These are phyloP conservation scores for Hyperoplus immaculatus DNA, from an alignment of 2,797 vertebrate species.

Conservation along the genomic window DNA sequence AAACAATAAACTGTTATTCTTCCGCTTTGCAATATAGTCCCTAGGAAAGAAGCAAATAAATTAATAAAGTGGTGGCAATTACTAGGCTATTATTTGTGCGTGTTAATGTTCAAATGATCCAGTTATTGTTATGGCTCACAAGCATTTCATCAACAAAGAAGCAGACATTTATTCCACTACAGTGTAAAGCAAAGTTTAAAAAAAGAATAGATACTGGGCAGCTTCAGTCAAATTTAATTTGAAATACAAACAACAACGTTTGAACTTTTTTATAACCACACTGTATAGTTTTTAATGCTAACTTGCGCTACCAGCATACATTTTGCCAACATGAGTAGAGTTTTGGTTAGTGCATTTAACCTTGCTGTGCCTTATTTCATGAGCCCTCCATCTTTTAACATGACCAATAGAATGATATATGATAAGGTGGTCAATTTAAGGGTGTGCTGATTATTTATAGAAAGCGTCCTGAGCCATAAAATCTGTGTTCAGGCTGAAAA, in stretches of 20 bases:
- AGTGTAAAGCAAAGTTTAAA: constrained; percentile 12
- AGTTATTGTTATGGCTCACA: constrained; percentile 14
- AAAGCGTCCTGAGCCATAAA: constrained; percentile 36
- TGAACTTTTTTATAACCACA: not conserved
- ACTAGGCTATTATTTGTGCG: not conserved
- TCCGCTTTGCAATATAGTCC: constrained; percentile 55
- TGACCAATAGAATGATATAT: not conserved
- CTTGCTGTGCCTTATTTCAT: not conserved
- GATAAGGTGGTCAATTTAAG: not conserved
- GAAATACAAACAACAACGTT: constrained; percentile 6
- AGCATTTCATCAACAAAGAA: constrained; percentile 36
- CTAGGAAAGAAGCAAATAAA: not conserved
- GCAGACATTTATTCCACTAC: constrained; percentile 15
- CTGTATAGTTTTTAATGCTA: not conserved
- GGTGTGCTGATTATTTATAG: constrained; percentile 13
- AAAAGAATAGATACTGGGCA: not conserved
- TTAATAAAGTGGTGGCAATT: constrained; percentile 20
- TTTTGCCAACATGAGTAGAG: not conserved
- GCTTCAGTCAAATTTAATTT: not conserved
- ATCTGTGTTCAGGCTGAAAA: constrained; percentile 32
- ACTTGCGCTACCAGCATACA: not conserved
- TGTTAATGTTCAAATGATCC: constrained; percentile 28
- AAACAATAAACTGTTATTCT: constrained; percentile 27
- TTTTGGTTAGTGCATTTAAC: not conserved
- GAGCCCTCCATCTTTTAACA: not conserved